phyloP scores from a whole-genome alignment of 2,113 vertebrate species.

The Hassar affinis region DNA sequence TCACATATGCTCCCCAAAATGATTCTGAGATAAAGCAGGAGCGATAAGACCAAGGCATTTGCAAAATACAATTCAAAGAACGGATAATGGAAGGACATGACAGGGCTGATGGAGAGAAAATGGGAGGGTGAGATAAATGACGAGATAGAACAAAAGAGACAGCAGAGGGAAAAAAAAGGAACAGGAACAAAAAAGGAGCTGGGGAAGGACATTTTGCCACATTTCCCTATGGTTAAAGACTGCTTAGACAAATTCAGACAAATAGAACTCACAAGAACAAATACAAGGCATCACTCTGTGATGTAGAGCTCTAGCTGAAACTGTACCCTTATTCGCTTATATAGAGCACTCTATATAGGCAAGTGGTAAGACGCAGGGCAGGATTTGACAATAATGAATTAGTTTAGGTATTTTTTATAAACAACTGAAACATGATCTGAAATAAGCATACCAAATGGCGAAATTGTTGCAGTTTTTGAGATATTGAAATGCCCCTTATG shows the following conservation, averaged over 20 bases:
- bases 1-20: background rate
- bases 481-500: too few species aligned
- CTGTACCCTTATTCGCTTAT: background rate
- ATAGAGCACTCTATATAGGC: background rate
- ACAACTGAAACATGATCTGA: background rate
- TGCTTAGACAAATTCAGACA: background rate
- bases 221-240: too few species aligned
- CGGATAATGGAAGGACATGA: conserved; percentile 36
- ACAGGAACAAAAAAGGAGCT: background rate
- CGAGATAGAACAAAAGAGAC: conserved; percentile 31
- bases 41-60: conserved; percentile 35
- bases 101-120: conserved; percentile 32
- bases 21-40: conserved; percentile 24
- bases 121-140: conserved; percentile 40
- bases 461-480: too few species aligned
- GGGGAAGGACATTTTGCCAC: background rate
- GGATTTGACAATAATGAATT: background rate
- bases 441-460: too few species aligned
- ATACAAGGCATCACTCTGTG: background rate
- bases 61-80: conserved; percentile 17
- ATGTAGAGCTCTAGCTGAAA: background rate
- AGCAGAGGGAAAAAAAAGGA: conserved; percentile 12
- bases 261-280: background rate
- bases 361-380: background rate
- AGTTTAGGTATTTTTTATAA: background rate